Conservation (phyloP, 2,888 invertebrate genomes). For the Tuta absoluta region DNA sequence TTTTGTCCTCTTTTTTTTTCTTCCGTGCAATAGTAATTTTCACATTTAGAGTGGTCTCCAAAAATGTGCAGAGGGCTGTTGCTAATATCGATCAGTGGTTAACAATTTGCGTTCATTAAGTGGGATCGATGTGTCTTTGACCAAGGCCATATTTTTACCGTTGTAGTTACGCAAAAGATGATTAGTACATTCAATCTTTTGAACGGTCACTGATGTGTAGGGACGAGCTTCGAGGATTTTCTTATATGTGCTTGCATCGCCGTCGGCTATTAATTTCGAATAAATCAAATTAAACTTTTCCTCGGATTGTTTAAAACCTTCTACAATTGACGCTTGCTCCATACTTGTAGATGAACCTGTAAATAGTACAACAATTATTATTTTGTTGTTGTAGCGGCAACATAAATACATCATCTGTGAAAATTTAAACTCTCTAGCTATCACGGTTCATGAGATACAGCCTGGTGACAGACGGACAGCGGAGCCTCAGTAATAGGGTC, state of each 20-base stretch:
- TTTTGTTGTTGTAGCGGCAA: too few relatives aligned
- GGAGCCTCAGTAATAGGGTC: too few relatives aligned
- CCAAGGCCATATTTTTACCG: constrained; percentile 21
- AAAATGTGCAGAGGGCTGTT: not conserved
- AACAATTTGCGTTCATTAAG: not conserved
- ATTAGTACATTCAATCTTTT: constrained; percentile 36
- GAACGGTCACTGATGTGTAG: constrained; percentile 33
- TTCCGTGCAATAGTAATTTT: constrained; percentile 11
- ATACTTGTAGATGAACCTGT: not conserved
- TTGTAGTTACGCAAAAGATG: constrained; percentile 33
- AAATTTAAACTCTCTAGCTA: too few relatives aligned
- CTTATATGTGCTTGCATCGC: constrained; percentile 34
- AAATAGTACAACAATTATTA: too few relatives aligned
- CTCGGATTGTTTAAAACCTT: not conserved
- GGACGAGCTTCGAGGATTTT: constrained; percentile 33
- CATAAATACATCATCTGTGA: too few relatives aligned
- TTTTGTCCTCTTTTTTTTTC: constrained; percentile 12
- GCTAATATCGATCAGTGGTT: not conserved
- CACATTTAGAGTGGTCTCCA: not conserved
- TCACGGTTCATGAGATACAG: too few relatives aligned
- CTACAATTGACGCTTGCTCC: not conserved
- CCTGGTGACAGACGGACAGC: too few relatives aligned
- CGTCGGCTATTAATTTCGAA: constrained; percentile 1
- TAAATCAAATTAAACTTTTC: not conserved
- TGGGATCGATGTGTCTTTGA: not conserved